Conservation (phyloP, 2,113 vertebrate genomes). For the Neogobius melanostomus region DNA sequence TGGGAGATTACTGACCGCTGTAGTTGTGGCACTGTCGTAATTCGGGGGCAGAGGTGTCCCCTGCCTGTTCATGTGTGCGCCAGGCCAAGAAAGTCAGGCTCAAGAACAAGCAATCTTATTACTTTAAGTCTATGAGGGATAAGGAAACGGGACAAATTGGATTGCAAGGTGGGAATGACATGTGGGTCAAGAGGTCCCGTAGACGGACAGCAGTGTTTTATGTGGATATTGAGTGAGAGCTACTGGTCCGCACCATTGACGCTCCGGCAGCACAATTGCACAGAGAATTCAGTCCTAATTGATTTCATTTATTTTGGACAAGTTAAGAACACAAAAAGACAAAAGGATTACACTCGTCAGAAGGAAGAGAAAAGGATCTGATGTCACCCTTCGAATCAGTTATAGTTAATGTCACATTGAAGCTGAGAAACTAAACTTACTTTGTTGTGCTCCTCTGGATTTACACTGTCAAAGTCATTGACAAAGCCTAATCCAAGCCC, state of each 20-base stretch:
- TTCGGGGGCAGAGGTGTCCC: conserved; percentile 37
- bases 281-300: neutral
- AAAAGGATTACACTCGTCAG: too few relatives aligned
- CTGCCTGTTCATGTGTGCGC: conserved; percentile 13
- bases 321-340: neutral
- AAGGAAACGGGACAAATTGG: conserved; percentile 52
- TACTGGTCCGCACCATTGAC: conserved; percentile 2
- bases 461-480: too few relatives aligned
- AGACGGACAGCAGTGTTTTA: neutral
- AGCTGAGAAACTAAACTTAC: too few relatives aligned
- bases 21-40: conserved; percentile 52
- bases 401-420: too few relatives aligned
- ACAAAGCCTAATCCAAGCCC: too few relatives aligned
- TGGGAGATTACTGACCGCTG: conserved; percentile 57
- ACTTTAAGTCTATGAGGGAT: conserved; percentile 50
- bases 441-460: too few relatives aligned
- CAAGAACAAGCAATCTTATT: conserved; percentile 63
- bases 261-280: neutral
- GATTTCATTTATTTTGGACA: neutral
- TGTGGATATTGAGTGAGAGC: conserved; percentile 1
- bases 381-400: too few relatives aligned
- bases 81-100: conserved; percentile 45
- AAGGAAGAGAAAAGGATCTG: too few relatives aligned
- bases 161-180: conserved; percentile 39
- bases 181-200: conserved; percentile 18